Percentiles rank a stretch among this genome's conserved stretches.
phyloP scores from a whole-genome alignment of 2,113 vertebrate genomes.

The Poeciliopsis prolifica region DNA sequence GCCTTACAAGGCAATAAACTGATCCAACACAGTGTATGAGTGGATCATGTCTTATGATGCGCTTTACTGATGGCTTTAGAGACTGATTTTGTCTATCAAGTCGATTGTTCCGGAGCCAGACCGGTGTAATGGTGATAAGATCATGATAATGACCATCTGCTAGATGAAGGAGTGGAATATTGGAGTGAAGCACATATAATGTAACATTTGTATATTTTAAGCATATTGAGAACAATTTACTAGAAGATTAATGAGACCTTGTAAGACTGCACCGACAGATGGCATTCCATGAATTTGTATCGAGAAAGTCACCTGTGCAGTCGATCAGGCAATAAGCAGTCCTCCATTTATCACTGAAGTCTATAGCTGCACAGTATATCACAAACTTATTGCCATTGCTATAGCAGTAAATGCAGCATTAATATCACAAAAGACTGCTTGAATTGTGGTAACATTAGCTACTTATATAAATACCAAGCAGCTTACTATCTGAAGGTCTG shows the following conservation, averaged over 20 bases:
- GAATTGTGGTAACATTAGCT: no score
- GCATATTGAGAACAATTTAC: neutral
- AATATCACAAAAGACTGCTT: no score
- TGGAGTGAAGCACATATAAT: neutral
- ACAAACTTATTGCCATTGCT: no score
- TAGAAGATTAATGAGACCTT: neutral
- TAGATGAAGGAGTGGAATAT: constrained; percentile 5
- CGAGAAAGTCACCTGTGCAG: no score
- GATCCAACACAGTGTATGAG: constrained; percentile 42
- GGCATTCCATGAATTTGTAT: no score
- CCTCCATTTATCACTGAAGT: no score
- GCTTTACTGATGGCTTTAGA: constrained; percentile 43
- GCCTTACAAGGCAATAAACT: constrained; percentile 35
- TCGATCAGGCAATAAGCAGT: no score
- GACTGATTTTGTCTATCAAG: constrained; percentile 38
- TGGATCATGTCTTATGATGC: constrained; percentile 59
- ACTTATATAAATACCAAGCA: no score
- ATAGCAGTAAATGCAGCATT: no score
- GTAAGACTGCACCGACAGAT: neutral
- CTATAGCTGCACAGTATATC: no score
- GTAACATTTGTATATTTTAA: neutral
- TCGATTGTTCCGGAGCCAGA: constrained; percentile 48
- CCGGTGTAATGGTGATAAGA: constrained; percentile 24
- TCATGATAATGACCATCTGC: constrained; percentile 8
- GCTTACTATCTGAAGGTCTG: no score